Percentiles rank a stretch among this genome's conserved stretches.
phyloP scores from a whole-genome alignment of 2,797 vertebrate genomes.

The Etheostoma perlongum region DNA sequence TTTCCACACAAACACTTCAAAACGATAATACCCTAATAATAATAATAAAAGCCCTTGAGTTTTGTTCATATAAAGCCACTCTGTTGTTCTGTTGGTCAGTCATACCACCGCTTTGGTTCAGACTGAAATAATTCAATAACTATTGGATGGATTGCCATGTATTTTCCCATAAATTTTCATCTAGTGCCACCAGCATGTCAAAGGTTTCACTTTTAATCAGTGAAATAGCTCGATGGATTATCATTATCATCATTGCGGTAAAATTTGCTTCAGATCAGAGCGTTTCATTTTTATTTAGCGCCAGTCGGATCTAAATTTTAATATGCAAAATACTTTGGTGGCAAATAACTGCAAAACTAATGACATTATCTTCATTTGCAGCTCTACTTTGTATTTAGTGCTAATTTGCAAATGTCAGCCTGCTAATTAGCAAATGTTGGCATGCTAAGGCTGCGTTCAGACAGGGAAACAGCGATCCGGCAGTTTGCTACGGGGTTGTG shows the following conservation, averaged over 20 bases:
- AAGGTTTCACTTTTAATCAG: neutral
- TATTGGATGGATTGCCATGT: neutral
- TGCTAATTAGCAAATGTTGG: neutral
- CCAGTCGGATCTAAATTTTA: neutral
- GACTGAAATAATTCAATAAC: neutral
- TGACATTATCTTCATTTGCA: neutral
- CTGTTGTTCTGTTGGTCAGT: neutral
- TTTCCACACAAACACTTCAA: neutral
- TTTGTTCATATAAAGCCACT: neutral
- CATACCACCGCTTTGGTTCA: neutral
- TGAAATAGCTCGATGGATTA: neutral
- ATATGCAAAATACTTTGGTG: neutral
- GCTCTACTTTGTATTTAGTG: neutral
- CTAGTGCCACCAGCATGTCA: neutral
- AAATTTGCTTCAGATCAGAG: neutral
- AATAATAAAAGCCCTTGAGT: neutral
- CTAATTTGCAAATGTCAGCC: neutral
- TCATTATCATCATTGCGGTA: neutral
- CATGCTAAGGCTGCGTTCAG: neutral
- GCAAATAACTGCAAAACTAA: neutral
- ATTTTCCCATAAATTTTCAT: too few relatives aligned
- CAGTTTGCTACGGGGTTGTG: too few relatives aligned
- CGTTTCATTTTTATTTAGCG: neutral
- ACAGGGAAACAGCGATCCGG: too few relatives aligned
- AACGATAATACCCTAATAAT: neutral